A percentile compares a stretch with the other conserved stretches of the same genome.
phyloP scores from a whole-genome alignment of 2,797 vertebrate genomes.

The Mus minutoides region DNA sequence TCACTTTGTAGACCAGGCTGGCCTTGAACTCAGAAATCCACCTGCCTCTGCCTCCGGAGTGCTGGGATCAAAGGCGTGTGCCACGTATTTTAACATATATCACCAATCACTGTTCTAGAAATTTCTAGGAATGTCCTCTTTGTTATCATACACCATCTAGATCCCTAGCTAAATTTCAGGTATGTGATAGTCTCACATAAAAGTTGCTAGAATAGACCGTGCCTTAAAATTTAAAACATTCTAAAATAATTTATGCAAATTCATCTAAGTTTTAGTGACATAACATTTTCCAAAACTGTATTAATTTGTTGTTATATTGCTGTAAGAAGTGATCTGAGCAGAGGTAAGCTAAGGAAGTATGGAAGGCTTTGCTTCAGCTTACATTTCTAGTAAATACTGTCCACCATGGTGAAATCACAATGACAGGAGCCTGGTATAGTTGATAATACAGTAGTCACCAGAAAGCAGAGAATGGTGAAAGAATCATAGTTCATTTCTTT shows the following conservation, averaged over 20 bases:
- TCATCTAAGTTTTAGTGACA: neutral
- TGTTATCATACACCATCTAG: neutral
- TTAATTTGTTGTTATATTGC: neutral
- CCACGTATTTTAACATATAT: neutral
- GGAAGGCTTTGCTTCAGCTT: neutral
- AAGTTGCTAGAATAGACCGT: neutral
- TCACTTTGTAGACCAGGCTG: no score
- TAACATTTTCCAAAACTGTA: neutral
- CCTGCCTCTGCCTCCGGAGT: no score
- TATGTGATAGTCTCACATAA: neutral
- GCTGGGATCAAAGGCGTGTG: no score
- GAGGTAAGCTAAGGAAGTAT: no score
- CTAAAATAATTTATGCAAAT: neutral
- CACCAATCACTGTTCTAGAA: neutral
- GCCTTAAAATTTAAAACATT: neutral
- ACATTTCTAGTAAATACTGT: neutral
- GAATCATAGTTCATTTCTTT: neutral
- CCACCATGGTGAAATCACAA: no score
- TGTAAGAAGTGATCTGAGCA: neutral
- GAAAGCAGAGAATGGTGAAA: neutral
- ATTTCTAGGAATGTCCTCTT: neutral
- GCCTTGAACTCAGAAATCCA: no score
- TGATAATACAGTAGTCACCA: neutral
- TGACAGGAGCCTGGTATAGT: rapidly evolving
- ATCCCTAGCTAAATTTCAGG: neutral